phyloP scores from a whole-genome alignment of 2,113 vertebrate genomes.

The Perccottus glenii region DNA sequence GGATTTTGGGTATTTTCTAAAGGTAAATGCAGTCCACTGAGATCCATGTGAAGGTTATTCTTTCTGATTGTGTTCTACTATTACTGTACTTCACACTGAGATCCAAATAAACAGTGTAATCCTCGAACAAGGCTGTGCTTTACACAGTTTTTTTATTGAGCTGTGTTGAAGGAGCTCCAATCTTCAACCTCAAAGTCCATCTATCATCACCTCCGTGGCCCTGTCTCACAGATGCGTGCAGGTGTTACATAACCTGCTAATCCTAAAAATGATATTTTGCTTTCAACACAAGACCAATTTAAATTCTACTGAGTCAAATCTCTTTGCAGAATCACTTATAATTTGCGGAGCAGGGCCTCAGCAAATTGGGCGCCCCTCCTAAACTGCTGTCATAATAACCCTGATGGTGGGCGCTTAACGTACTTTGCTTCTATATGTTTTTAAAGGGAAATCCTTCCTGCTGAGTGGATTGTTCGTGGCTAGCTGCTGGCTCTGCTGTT shows the following conservation, averaged over 20 bases:
- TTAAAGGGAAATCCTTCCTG: constrained; percentile 11
- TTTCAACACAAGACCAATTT: constrained; percentile 6
- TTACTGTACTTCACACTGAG: background rate
- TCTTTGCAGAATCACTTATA: constrained; percentile 24
- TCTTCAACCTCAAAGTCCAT: constrained; percentile 3
- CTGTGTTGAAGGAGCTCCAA: background rate
- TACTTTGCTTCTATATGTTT: constrained; percentile 37
- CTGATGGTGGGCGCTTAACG: constrained; percentile 8
- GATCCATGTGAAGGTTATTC: no score
- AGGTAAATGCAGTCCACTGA: constrained; percentile 1
- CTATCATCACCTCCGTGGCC: background rate
- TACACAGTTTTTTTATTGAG: constrained; percentile 2
- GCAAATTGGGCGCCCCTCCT: constrained; percentile 27
- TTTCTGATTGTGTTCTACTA: background rate
- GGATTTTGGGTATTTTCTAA: background rate
- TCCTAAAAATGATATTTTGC: constrained; percentile 9
- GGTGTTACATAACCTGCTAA: constrained; percentile 36
- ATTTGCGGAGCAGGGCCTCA: constrained; percentile 50
- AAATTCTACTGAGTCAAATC: constrained; percentile 12
- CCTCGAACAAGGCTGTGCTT: background rate
- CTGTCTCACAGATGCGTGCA: constrained; percentile 35
- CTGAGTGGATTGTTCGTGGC: background rate
- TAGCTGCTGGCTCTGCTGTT: background rate
- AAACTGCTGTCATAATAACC: constrained; percentile 47
- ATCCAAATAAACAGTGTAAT: background rate